Evolutionary conservation across 2,797 vertebrate species (phyloP).

Genomic region (Microhierax caerulescens): DNA sequence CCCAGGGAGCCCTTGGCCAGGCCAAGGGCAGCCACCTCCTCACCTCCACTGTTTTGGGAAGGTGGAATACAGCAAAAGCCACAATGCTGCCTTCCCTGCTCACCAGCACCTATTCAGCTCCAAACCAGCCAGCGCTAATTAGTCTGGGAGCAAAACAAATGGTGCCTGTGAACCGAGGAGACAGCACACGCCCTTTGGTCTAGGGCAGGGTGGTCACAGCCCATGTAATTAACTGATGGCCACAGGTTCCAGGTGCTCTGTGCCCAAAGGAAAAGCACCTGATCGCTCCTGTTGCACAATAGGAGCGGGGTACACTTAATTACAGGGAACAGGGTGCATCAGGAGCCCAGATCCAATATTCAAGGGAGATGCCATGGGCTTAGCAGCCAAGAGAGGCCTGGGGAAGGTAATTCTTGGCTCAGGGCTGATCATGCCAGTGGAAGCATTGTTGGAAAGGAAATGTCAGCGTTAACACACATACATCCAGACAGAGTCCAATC

Average conservation of each 20-base stretch:
- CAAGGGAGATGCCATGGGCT: neutral
- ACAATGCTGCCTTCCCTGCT: neutral
- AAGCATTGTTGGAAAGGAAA: neutral
- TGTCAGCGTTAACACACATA: neutral
- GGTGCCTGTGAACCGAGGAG: neutral
- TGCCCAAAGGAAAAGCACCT: neutral
- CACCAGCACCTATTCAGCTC: neutral
- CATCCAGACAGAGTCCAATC: neutral
- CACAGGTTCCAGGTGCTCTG: neutral
- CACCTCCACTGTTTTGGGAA: neutral
- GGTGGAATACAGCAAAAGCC: neutral
- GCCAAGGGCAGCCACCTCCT: fast-evolving
- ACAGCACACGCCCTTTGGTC: neutral
- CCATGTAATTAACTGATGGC: neutral
- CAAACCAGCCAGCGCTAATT: neutral
- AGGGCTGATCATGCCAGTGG: neutral
- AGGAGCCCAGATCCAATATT: neutral
- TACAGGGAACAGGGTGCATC: neutral
- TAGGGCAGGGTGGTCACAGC: neutral
- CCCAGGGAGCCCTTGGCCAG: neutral
- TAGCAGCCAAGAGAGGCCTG: neutral
- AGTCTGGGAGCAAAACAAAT: neutral
- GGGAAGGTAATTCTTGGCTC: neutral
- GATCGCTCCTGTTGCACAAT: neutral
- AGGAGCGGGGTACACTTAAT: neutral